Conservation (phyloP, 2,797 vertebrate species). For the Chelmon rostratus region DNA sequence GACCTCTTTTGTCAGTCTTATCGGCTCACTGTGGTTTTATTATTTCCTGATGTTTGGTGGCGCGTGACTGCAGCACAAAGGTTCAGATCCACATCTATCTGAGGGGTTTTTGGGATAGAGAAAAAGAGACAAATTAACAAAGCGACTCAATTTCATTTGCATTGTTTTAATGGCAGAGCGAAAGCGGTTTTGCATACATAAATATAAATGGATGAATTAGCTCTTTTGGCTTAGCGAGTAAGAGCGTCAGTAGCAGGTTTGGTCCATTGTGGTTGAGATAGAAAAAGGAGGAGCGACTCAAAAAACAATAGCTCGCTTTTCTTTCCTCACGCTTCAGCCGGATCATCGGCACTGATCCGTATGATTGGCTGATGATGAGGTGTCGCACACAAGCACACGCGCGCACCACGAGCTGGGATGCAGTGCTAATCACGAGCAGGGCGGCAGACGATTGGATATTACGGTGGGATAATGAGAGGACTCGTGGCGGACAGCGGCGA, state of each 20-base stretch:
- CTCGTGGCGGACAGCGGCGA: neutral
- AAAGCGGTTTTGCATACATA: constrained; percentile 74
- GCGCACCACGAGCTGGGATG: constrained; percentile 14
- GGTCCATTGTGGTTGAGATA: constrained; percentile 44
- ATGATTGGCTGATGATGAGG: constrained; percentile 74
- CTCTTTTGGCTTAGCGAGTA: constrained; percentile 46
- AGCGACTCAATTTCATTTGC: constrained; percentile 62
- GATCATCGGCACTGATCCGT: constrained; percentile 72
- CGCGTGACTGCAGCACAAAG: constrained; percentile 34
- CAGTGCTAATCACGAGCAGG: constrained; percentile 41
- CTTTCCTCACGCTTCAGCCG: constrained; percentile 28
- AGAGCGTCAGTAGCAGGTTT: constrained; percentile 50
- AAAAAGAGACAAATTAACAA: constrained; percentile 61
- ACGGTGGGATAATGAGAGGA: constrained; percentile 44
- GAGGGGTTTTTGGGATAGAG: constrained; percentile 22
- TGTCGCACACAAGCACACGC: constrained; percentile 19
- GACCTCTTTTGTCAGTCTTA: constrained; percentile 39
- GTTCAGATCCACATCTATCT: constrained; percentile 46
- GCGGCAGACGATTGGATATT: constrained; percentile 49
- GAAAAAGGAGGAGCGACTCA: constrained; percentile 43
- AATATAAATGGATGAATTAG: constrained; percentile 79
- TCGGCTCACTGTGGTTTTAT: constrained; percentile 21
- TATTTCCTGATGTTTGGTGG: constrained; percentile 41
- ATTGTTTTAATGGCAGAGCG: constrained; percentile 63
- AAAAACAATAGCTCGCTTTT: constrained; percentile 65